Evolutionary conservation across 2,888 invertebrate species (phyloP).

Genomic region (Teinopalpus imperialis): DNA sequence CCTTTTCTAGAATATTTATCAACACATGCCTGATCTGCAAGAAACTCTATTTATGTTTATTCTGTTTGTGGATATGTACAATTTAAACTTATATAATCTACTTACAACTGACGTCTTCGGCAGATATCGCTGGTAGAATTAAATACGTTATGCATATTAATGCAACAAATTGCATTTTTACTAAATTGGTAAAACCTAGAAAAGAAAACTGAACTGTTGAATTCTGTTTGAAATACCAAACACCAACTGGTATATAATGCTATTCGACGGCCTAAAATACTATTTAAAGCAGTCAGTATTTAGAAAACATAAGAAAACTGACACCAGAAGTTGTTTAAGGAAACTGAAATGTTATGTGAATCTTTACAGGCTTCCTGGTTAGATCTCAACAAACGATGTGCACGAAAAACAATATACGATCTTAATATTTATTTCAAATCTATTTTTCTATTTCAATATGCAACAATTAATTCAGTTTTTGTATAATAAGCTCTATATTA

Average conservation of each 20-base stretch:
- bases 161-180: slow-evolving; percentile 51
- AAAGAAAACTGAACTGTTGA: slow-evolving; percentile 21
- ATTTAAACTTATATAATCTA: slow-evolving; percentile 29
- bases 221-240: slow-evolving; percentile 23
- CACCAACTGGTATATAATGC: slow-evolving; percentile 28
- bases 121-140: slow-evolving; percentile 45
- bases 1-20: slow-evolving; percentile 78
- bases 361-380: slow-evolving; percentile 42
- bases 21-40: slow-evolving; percentile 73
- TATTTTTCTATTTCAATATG: slow-evolving; percentile 1
- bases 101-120: slow-evolving; percentile 75
- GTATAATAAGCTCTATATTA: too few species aligned
- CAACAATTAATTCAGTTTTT: too few species aligned
- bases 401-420: slow-evolving; percentile 9
- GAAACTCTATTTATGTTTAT: slow-evolving; percentile 2
- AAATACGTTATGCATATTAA: slow-evolving; percentile 48
- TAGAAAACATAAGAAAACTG: slow-evolving; percentile 55
- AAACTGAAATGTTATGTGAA: slow-evolving; percentile 58
- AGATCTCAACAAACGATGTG: slow-evolving; percentile 48
- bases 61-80: slow-evolving; percentile 1
- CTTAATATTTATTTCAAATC: slow-evolving; percentile 1
- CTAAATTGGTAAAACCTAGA: slow-evolving; percentile 28
- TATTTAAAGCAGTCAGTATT: slow-evolving; percentile 50
- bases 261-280: slow-evolving; percentile 53
- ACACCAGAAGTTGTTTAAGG: slow-evolving; percentile 42